Evolutionary conservation across 2,797 vertebrate species (phyloP).

Genomic region (Enoplosus armatus): DNA sequence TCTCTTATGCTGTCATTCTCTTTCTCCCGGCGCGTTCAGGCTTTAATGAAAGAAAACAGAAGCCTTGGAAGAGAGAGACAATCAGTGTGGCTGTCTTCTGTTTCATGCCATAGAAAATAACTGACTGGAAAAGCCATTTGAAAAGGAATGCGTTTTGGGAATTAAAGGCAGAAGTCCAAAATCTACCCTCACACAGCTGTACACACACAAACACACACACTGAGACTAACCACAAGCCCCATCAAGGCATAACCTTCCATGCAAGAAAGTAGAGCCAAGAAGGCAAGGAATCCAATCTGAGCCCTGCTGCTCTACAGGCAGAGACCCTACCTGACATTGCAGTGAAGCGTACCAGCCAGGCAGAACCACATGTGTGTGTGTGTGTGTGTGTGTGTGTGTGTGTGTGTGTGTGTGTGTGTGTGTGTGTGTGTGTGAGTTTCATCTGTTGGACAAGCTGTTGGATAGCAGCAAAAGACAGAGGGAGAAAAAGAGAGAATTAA

Average conservation of each 20-base stretch:
- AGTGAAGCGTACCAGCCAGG: slow-evolving; percentile 11
- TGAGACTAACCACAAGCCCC: slow-evolving; percentile 34
- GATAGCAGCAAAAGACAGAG: slow-evolving; percentile 17
- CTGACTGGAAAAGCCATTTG: slow-evolving; percentile 64
- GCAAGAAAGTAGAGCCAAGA: slow-evolving; percentile 47
- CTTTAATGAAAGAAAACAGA: slow-evolving; percentile 72
- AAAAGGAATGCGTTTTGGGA: slow-evolving; percentile 66
- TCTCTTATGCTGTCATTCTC: slow-evolving; percentile 41
- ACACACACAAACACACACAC: slow-evolving; percentile 40
- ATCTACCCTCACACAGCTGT: slow-evolving; percentile 56
- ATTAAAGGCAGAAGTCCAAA: slow-evolving; percentile 57
- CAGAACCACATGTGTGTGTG: not conserved
- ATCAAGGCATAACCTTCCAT: slow-evolving; percentile 31
- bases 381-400: slow-evolving; percentile 9
- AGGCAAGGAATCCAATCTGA: slow-evolving; percentile 40
- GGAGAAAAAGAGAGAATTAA: slow-evolving; percentile 12
- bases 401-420: slow-evolving; percentile 2
- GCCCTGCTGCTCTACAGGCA: slow-evolving; percentile 33
- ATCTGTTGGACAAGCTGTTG: slow-evolving; percentile 46
- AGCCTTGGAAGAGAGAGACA: slow-evolving; percentile 57
- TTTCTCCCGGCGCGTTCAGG: slow-evolving; percentile 31
- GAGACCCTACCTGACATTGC: slow-evolving; percentile 43
- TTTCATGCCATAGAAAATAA: slow-evolving; percentile 67
- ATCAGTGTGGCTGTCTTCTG: slow-evolving; percentile 54
- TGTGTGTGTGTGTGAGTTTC: slow-evolving; percentile 11